These are phyloP conservation scores for Trilocha varians DNA, from an alignment of 2,888 invertebrate genomes.

Conservation along the genomic window DNA sequence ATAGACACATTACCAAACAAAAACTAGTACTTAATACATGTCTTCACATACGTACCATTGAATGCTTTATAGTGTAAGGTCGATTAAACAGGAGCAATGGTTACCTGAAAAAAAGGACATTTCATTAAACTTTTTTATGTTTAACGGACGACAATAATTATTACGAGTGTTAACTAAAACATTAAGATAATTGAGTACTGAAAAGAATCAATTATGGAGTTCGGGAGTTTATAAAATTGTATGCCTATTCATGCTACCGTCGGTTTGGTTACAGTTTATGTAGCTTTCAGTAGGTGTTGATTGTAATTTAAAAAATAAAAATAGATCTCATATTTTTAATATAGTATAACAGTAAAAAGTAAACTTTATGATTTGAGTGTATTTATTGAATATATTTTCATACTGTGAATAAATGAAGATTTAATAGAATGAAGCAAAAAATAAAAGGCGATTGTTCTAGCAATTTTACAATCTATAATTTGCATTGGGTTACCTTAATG, in stretches of 20 bases:
- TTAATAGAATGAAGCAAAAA: too few species aligned
- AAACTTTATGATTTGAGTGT: too few species aligned
- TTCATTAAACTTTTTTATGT: constrained; percentile 36
- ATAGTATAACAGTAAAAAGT: too few species aligned
- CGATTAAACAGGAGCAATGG: constrained; percentile 33
- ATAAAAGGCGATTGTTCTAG: too few species aligned
- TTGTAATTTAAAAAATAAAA: too few species aligned
- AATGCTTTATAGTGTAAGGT: constrained; percentile 33
- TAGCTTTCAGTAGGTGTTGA: too few species aligned
- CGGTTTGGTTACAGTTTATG: not conserved
- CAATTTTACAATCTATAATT: too few species aligned
- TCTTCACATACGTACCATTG: constrained; percentile 40
- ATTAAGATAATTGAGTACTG: constrained; percentile 40
- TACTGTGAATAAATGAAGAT: too few species aligned
- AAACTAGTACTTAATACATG: not conserved
- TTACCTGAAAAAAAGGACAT: constrained; percentile 59
- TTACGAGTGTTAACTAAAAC: constrained; percentile 21
- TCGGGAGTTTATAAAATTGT: constrained; percentile 11
- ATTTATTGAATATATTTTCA: too few species aligned
- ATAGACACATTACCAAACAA: not conserved
- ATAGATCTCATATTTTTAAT: too few species aligned
- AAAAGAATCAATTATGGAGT: constrained; percentile 51
- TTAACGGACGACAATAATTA: constrained; percentile 28
- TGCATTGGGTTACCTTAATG: too few species aligned
- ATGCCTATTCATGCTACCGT: not conserved